Conservation (phyloP, 2,888 invertebrate genomes). For the Apoda limacodes region DNA sequence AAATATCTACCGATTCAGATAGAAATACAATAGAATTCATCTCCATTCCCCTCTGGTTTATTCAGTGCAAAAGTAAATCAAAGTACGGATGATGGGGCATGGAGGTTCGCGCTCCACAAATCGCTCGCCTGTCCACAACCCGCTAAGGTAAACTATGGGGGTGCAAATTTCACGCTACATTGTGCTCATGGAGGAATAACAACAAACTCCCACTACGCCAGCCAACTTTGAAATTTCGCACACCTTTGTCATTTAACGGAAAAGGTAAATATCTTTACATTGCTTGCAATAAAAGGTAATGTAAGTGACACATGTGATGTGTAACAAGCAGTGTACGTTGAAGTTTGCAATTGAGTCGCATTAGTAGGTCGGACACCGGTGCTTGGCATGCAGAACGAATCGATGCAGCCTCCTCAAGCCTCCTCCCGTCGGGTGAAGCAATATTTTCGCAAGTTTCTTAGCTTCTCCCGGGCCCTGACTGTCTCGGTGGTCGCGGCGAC, state of each 20-base stretch:
- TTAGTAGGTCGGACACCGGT: slow-evolving; percentile 14
- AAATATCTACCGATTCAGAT: too few species aligned
- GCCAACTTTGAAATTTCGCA: too few species aligned
- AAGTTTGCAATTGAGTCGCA: too few species aligned
- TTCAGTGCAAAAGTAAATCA: too few species aligned
- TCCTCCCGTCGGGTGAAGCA: slow-evolving; percentile 23
- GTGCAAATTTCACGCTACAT: slow-evolving; percentile 64
- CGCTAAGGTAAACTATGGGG: slow-evolving; percentile 51
- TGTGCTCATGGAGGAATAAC: slow-evolving; percentile 39
- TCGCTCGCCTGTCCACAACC: too few species aligned
- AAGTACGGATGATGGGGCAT: slow-evolving; percentile 37
- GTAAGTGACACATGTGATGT: too few species aligned
- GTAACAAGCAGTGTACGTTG: slow-evolving; percentile 15
- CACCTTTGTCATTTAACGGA: too few species aligned
- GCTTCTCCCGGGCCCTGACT: slow-evolving; percentile 9
- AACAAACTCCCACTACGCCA: too few species aligned
- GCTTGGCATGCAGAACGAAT: slow-evolving; percentile 44
- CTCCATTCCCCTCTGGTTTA: too few species aligned
- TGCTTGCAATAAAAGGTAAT: too few species aligned
- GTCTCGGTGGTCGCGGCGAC: neutral
- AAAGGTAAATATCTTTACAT: too few species aligned
- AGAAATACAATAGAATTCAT: too few species aligned
- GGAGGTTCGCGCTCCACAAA: slow-evolving; percentile 36
- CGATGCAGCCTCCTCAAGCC: slow-evolving; percentile 50
- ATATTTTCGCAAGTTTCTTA: slow-evolving; percentile 29